Conservation (phyloP, 2,797 vertebrate genomes). For the Chrysolophus pictus region DNA sequence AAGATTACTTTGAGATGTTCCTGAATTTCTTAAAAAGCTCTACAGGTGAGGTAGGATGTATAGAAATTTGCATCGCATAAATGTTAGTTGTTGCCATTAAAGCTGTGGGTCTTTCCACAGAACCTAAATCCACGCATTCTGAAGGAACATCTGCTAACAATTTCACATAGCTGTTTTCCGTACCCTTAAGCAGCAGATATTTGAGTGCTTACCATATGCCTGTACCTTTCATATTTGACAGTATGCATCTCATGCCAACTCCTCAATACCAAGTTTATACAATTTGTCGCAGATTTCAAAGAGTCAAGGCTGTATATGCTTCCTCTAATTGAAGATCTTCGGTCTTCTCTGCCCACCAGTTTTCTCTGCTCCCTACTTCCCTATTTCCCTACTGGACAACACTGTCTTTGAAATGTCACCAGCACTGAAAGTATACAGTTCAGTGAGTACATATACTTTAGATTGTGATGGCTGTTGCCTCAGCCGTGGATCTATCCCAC, state of each 20-base stretch:
- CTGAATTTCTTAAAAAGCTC: not conserved
- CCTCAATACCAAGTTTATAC: not conserved
- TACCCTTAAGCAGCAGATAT: not conserved
- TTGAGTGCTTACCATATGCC: slow-evolving; percentile 34
- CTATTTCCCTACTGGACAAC: not conserved
- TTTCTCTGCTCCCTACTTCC: not conserved
- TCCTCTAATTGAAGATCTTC: not conserved
- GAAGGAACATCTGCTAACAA: not conserved
- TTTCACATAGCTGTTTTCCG: not conserved
- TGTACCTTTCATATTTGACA: slow-evolving; percentile 19
- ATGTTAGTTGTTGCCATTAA: not conserved
- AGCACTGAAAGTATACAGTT: not conserved
- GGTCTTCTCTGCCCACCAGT: not conserved
- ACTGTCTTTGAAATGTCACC: not conserved
- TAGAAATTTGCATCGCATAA: not conserved
- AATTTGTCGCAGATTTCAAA: not conserved
- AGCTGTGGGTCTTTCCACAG: not conserved
- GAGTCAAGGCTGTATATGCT: not conserved
- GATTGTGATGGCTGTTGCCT: not conserved
- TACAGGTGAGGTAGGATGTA: not conserved
- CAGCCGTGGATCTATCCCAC: not conserved
- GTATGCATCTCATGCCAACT: not conserved
- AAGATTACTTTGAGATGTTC: not conserved
- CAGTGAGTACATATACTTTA: not conserved
- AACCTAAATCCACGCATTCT: not conserved